phyloP scores from a whole-genome alignment of 2,113 vertebrate genomes.

The Corythaixoides concolor region DNA sequence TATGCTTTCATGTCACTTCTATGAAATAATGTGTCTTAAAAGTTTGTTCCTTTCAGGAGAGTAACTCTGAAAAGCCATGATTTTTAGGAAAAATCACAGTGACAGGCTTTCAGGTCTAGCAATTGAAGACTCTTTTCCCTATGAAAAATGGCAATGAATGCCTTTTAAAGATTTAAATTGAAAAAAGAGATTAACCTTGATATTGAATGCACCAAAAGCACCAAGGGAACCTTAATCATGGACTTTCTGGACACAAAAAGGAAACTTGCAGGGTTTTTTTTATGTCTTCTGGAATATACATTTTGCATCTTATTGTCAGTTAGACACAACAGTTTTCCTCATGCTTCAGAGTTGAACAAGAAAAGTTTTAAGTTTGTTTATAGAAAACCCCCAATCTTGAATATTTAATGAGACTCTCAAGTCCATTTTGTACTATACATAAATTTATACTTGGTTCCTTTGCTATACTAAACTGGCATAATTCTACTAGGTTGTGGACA shows the following conservation, averaged over 20 bases:
- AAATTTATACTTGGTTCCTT: not conserved
- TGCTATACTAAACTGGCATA: not conserved
- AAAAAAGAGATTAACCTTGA: not conserved
- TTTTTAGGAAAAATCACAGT: slow-evolving; percentile 45
- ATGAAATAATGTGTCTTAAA: not conserved
- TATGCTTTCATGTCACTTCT: slow-evolving; percentile 2
- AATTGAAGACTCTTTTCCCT: not conserved
- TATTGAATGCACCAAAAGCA: not conserved
- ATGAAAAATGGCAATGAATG: slow-evolving; percentile 9
- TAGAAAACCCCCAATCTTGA: not conserved
- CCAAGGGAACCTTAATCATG: not conserved
- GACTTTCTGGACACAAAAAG: not conserved
- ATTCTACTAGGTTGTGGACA: not conserved
- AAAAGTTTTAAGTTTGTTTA: not conserved
- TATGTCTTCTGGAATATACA: not conserved
- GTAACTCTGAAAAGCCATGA: slow-evolving; percentile 20
- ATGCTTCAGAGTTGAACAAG: not conserved
- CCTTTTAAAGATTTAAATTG: slow-evolving; percentile 1
- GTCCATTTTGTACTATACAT: not conserved
- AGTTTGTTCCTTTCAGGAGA: slow-evolving; percentile 20
- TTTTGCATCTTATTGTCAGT: not conserved
- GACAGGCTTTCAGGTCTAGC: slow-evolving; percentile 7
- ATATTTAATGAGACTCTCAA: not conserved
- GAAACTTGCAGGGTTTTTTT: not conserved
- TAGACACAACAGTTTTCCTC: not conserved